Evolutionary conservation across 2,888 invertebrate species (phyloP), one percentile per base, ranked within the genome.

Genomic region (Protophormia terraenovae): DNA sequence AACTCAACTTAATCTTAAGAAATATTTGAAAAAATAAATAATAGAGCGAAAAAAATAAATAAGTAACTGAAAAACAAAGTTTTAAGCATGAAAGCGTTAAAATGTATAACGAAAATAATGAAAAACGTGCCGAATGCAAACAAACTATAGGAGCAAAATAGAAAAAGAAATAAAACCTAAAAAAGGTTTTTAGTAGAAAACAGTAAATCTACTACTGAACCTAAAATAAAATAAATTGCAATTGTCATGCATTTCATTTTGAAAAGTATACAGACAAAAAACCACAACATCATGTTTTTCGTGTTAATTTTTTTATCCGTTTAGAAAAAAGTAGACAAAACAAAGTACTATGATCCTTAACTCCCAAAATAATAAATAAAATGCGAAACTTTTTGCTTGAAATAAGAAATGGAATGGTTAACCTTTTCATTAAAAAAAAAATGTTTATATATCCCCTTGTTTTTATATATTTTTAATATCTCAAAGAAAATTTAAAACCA

Each of bases 211-310:
- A 16, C 45, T 71, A 58, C 35, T 41, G 35, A 69, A 72, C 7
- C 38, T 50, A 35, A 71, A 85, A 47, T 32, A 53, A 86, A 87
- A 87, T 84, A 86, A 87, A 87, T 88, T 87, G 88, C 87, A 88
- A 84, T 75, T 86, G 86, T 87, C 88, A 87, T 87, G 84, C 83
- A 86, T 79, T 87, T 88, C 76, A 72, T 76, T 83, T 83, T 73
- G 72, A 72, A 84, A 83, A 77, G 38, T n/a, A 16, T 16, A 55
- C 24, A 32, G 22, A 27, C 38, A n/a, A 41, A 41, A 41, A 35
- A 62, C 24, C 16, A 69, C 41, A 55, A 60, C 41, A 66, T 78
- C 73, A 78, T 71, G 83, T 55, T 83, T 83, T 78, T 72, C 64
- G 62, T 83, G 69, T 71, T 38, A 29, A 45, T 3, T 55, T 6